Percentiles rank a stretch among this genome's conserved stretches.
phyloP scores from a whole-genome alignment of 2,113 vertebrate species.

The Hipposideros armiger region DNA sequence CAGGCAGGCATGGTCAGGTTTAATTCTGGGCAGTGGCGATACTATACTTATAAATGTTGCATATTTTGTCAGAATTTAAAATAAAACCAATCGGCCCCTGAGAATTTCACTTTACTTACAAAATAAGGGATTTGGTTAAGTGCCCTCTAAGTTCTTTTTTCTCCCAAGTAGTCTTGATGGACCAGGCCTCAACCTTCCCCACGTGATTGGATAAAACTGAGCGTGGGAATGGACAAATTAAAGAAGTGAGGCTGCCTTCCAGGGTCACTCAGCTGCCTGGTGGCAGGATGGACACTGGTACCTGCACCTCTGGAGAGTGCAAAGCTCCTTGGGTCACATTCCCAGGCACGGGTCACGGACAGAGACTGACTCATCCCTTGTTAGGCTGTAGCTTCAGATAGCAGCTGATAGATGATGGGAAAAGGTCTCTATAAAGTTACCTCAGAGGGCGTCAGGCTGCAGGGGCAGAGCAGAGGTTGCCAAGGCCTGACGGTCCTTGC shows the following conservation, averaged over 20 bases:
- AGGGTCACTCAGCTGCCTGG: neutral
- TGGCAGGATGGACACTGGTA: too few species aligned
- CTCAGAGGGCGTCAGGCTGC: neutral
- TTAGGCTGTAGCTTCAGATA: neutral
- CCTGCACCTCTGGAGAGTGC: neutral
- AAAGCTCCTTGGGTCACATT: neutral
- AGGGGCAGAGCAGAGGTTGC: neutral
- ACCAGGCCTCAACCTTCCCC: neutral
- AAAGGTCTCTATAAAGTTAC: neutral
- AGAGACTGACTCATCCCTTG: neutral
- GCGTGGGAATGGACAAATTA: neutral
- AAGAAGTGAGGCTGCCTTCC: neutral
- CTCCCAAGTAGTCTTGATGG: neutral
- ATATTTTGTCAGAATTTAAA: neutral
- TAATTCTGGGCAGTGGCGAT: neutral
- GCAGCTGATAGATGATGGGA: neutral
- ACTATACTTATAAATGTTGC: neutral
- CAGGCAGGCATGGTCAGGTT: neutral
- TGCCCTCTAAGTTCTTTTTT: neutral
- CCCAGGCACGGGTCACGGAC: neutral
- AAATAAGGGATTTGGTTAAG: neutral
- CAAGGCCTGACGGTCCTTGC: neutral
- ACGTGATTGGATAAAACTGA: neutral
- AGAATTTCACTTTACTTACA: neutral
- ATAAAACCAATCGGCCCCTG: neutral